phyloP scores from a whole-genome alignment of 2,888 invertebrate species.

The Drosophila pseudotakahashii region DNA sequence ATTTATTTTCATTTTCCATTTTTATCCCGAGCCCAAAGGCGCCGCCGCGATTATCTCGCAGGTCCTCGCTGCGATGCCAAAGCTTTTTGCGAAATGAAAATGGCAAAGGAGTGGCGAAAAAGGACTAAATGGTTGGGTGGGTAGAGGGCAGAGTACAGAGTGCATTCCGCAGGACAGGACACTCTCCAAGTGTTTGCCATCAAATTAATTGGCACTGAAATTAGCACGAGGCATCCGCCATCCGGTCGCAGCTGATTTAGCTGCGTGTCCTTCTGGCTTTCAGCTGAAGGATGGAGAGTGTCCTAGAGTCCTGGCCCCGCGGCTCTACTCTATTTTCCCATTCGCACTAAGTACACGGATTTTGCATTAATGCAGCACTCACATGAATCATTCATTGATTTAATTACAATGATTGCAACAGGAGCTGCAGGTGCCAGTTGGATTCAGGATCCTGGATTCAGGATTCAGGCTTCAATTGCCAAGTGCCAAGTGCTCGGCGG shows the following conservation, averaged over 20 bases:
- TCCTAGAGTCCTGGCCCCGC: constrained; percentile 43
- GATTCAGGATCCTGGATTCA: constrained; percentile 32
- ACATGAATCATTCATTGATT: constrained; percentile 81
- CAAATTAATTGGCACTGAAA: constrained; percentile 79
- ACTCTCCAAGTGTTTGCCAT: constrained; percentile 71
- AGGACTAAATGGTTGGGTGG: not conserved
- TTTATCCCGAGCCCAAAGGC: constrained; percentile 41
- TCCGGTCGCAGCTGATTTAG: constrained; percentile 18
- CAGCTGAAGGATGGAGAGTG: too few relatives aligned
- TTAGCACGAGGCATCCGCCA: constrained; percentile 58
- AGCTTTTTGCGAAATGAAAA: constrained; percentile 77
- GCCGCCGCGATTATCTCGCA: constrained; percentile 43
- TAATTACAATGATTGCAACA: constrained; percentile 77
- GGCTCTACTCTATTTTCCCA: constrained; percentile 64
- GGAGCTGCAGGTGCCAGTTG: constrained; percentile 40
- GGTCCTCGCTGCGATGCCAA: constrained; percentile 55
- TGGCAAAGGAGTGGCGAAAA: constrained; percentile 5
- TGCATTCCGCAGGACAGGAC: constrained; percentile 8
- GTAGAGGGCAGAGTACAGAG: not conserved
- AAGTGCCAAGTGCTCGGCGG: constrained; percentile 10
- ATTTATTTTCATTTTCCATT: constrained; percentile 77
- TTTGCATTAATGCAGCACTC: constrained; percentile 79
- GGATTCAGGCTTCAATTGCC: not conserved
- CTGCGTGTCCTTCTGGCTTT: constrained; percentile 46
- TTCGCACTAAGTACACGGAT: constrained; percentile 77